Percentiles rank a stretch among this genome's conserved stretches.
Conservation (phyloP, 1,140 invertebrate genomes). For the Sinonovacula constricta region DNA sequence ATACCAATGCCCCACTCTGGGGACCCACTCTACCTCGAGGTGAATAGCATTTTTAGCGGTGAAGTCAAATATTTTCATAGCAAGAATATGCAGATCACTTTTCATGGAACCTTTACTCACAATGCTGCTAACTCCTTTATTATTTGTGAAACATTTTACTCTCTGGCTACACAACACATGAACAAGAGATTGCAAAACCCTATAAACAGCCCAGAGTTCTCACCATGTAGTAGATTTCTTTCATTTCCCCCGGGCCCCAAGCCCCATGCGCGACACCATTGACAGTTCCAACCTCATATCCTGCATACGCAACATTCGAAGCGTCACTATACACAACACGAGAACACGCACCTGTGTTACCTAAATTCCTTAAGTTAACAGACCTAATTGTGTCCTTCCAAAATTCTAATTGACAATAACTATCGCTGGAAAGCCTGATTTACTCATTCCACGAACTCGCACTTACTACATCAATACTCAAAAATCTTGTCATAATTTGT, state of each 20-base stretch:
- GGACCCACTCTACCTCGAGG: slow-evolving; percentile 23
- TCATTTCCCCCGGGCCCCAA: not conserved
- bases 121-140: slow-evolving; percentile 12
- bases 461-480: slow-evolving; percentile 15
- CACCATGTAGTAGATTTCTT: slow-evolving; percentile 9
- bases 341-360: not conserved
- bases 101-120: slow-evolving; percentile 15
- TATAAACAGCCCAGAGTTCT: not conserved
- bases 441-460: slow-evolving; percentile 10
- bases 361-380: not conserved
- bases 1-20: slow-evolving; percentile 1
- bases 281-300: slow-evolving; percentile 17
- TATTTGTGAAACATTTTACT: slow-evolving; percentile 17
- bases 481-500: slow-evolving; percentile 13
- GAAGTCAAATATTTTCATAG: slow-evolving; percentile 24
- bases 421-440: slow-evolving; percentile 2
- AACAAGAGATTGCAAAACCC: not conserved
- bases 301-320: slow-evolving; percentile 7
- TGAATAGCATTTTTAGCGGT: not conserved
- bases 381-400: not conserved
- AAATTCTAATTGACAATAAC: not conserved
- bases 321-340: slow-evolving; percentile 18
- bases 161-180: slow-evolving; percentile 15
- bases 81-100: slow-evolving; percentile 1
- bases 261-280: slow-evolving; percentile 28